Evolutionary conservation across 2,797 vertebrate species (phyloP).

Genomic region (Calcarius lapponicus): DNA sequence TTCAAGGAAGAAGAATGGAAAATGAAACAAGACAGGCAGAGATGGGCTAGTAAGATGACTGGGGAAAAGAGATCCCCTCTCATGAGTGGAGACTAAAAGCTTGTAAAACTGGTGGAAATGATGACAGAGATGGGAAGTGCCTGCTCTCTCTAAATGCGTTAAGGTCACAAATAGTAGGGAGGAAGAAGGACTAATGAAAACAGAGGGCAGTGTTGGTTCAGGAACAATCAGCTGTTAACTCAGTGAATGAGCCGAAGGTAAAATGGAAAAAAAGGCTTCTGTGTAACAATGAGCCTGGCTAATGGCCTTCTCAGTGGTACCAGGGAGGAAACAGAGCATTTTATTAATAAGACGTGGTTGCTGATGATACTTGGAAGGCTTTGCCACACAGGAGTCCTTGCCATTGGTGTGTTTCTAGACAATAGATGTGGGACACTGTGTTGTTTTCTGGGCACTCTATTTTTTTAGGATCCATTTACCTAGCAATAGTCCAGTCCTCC

Average conservation of each 20-base stretch:
- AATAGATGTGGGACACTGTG: neutral
- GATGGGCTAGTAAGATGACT: neutral
- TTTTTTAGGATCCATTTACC: neutral
- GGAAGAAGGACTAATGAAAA: neutral
- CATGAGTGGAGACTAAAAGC: constrained; percentile 5
- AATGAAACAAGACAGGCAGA: constrained; percentile 5
- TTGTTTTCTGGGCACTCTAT: neutral
- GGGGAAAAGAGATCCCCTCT: neutral
- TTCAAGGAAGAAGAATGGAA: constrained; percentile 17
- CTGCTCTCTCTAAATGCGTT: neutral
- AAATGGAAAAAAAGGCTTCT: neutral
- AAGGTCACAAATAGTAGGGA: neutral
- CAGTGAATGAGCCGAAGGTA: neutral
- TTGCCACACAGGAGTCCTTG: neutral
- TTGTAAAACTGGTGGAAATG: neutral
- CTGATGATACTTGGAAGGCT: neutral
- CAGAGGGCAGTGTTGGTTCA: constrained; percentile 11
- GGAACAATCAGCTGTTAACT: neutral
- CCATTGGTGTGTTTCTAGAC: neutral
- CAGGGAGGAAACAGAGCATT: neutral
- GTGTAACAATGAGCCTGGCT: neutral
- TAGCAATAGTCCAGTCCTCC: neutral
- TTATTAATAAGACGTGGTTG: neutral
- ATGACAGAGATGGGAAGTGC: neutral
- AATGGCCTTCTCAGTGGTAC: neutral